Conservation (phyloP, 2,113 vertebrate genomes). For the Malurus alboscapulatus region DNA sequence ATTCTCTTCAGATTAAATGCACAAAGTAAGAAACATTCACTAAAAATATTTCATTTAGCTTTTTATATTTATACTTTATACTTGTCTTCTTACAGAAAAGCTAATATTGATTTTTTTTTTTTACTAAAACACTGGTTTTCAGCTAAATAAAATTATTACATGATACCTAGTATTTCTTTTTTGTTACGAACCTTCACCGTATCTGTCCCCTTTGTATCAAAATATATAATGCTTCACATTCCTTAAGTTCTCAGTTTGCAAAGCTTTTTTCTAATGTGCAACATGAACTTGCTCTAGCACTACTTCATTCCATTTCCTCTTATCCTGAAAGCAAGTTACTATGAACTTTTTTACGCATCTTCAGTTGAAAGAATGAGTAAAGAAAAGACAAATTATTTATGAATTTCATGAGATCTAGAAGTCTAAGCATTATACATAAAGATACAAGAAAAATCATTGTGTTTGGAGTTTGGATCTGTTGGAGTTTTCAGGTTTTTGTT, state of each 20-base stretch:
- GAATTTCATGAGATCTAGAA: background rate
- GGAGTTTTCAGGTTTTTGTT: background rate
- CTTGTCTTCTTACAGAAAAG: background rate
- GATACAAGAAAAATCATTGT: background rate
- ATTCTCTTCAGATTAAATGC: background rate
- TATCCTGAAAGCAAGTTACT: background rate
- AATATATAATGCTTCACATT: background rate
- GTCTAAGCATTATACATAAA: background rate
- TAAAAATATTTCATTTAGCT: background rate
- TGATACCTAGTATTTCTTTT: background rate
- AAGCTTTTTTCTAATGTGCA: background rate
- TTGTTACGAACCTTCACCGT: background rate
- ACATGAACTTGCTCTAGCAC: rapidly evolving
- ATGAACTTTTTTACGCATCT: background rate
- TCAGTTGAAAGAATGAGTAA: background rate
- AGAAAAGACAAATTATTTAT: background rate
- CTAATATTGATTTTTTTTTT: background rate
- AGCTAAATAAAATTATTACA: background rate
- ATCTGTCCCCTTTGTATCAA: background rate
- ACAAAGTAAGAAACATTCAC: background rate
- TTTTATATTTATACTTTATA: background rate
- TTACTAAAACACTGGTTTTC: background rate
- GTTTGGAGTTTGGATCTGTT: background rate
- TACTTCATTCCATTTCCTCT: background rate
- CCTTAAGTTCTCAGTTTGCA: background rate